Evolutionary conservation across 64 coral and sea anemone species (phyloP), one percentile per base, ranked within the genome.

Genomic region (Anthopleura sola): DNA sequence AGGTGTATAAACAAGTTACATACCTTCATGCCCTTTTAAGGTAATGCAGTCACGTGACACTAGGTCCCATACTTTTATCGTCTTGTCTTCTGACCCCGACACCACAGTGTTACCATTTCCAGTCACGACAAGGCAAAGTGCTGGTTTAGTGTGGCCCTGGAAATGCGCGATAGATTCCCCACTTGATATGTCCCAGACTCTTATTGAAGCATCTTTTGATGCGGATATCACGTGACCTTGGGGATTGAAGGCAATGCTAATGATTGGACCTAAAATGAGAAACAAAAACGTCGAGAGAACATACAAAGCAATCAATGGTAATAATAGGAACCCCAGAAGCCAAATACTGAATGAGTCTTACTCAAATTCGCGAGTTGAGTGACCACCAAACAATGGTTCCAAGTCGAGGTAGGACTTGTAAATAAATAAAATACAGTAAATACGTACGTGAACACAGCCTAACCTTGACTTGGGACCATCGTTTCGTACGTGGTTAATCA

Each of bases 1-100:
- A n/a, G n/a, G n/a, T n/a, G n/a, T 44, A 44, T 44, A 44, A 44
- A 18, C 38, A 24, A 21, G 18, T 0, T 26, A 12, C 6, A 36
- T 83, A 92, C 94, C 94, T 87, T 75, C 68, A 53, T 96, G 94
- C 19, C 94, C 94, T 51, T 96, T 96, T 20, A 96, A 64, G 15
- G 94, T 92, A 71, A 88, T 87, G 56, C 94, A 96, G 79, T 92
- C 91, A 50, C 87, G 91, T 86, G 90, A 89, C 54, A 78, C 75
- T 21, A 96, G 56, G 34, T 91, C 86, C 94, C 94, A 96, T 32
- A 89, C 75, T 83, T 84, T 96, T 2, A 96, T n/a, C 5, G 78
- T 83, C 66, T 96, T 92, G 57, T 96, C 94, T 78, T 96, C 94
- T 32, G 94, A 96, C 4, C 94, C 94, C 24, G 94, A 96, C 21